Evolutionary conservation across 2,113 vertebrate species (phyloP), one percentile per base, ranked within the genome.

Genomic region (Mastomys coucha): DNA sequence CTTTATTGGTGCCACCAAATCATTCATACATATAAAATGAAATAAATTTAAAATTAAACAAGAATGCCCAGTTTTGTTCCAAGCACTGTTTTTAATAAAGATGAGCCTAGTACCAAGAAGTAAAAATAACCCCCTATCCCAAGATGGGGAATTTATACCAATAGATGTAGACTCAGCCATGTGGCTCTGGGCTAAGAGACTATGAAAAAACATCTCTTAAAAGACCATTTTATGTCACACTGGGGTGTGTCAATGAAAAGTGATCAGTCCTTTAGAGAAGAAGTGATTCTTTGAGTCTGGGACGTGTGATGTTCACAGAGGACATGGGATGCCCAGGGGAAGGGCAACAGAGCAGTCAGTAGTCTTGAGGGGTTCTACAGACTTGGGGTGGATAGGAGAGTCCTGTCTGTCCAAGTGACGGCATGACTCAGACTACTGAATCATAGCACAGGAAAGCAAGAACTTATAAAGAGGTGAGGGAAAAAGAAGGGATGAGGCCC

Each of bases 151-250:
- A 69, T 63, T 82, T 85, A 45, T 0, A 39, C 42, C 58, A 65
- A 86, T 16, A 85, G 51, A 82, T 16, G 24, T 36, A 56, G 26
- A 45, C 49, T 69, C n/a, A 36, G 69, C 73, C 77, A 69, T 45
- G 4, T 12, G 17, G 42, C 67, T 82, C 92, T 72, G 24, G 24
- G 16, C 76, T 90, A 94, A 0, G 4, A 96, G 58, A 87, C 53
- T 31, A 85, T 81, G 81, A 93, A 89, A 90, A 94, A 60, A 82
- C 17, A 87, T 70, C 45, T 14, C 76, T 85, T 73, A 65, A 95
- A 65, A 88, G 72, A 81, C 42, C 69, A 81, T 51, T 51, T 49
- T 73, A 78, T 36, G 17, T 26, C 81, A 81, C 36, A 31, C 0
- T n/a, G 14, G 36, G 56, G 22, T 33, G 8, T 58, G 13, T 81